Evolutionary conservation across 2,113 vertebrate species (phyloP), one percentile per base, ranked within the genome.

Genomic region (Protomyctophum bolini): DNA sequence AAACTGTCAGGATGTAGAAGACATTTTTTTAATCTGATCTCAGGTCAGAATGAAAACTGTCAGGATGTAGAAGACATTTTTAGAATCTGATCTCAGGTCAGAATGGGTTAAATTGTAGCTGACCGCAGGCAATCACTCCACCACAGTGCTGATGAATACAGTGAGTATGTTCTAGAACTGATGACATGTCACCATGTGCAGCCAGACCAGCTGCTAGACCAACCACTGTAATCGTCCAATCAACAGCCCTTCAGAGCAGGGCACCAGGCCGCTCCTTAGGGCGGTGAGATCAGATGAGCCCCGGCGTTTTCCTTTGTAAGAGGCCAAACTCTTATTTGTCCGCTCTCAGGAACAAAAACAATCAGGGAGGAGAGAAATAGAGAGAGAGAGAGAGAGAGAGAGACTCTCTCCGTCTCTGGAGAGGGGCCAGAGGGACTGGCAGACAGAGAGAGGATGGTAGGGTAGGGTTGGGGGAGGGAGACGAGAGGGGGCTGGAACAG

Each of bases 191-290:
- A 72, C 80, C 84, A 21, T 21, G 21, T 67, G 86, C 21, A 21
- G 72, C 74, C 60, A 78, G 68, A 86, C 83, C 82, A 87, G 70
- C 67, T 69, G 70, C 70, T 54, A 48, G 65, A 81, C 80, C 71
- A 68, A 68, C 82, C 79, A 77, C 91, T 90, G 87, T 90, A 82
- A 93, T 92, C 92, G 89, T 90, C 89, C 90, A 93, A 93, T 93
- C 91, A 92, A 87, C 77, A 72, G 84, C 87, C 85, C 83, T 88
- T 88, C 88, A 83, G 86, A 82, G 85, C 82, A 62, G 33, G 33
- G 33, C 33, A 21, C 21, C 21, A 21, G 82, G 77, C 86, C 85
- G 70, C 81, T 91, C 89, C 88, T 91, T 83, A 79, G 80, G 88
- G 84, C 89, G 80, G 91, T 89, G 81, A 90, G 88, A 92, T 91